Evolutionary conservation across 2,888 invertebrate species (phyloP).

Genomic region (Drosophila siamana): DNA sequence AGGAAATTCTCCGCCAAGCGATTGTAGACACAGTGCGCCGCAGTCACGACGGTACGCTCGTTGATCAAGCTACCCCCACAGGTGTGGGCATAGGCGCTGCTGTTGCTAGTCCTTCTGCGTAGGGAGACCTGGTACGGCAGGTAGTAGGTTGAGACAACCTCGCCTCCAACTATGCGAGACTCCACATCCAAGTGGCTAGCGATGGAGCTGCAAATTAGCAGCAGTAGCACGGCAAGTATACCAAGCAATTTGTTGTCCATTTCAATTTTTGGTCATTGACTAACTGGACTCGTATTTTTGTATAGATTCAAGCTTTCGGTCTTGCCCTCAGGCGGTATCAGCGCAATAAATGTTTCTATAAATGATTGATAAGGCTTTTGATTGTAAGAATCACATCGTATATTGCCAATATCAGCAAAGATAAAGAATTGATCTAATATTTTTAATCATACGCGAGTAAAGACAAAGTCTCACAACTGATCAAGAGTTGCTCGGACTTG

Average conservation of each 20-base stretch:
- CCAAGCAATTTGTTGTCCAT: slow-evolving; percentile 41
- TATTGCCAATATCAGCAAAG: slow-evolving; percentile 1
- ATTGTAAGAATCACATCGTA: slow-evolving; percentile 16
- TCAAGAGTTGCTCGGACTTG: no score
- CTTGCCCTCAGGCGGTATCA: slow-evolving; percentile 5
- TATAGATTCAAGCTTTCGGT: not conserved
- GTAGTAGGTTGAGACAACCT: slow-evolving; percentile 51
- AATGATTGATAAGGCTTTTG: slow-evolving; percentile 40
- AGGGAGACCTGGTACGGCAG: slow-evolving; percentile 75
- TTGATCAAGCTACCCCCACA: slow-evolving; percentile 62
- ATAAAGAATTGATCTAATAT: slow-evolving; percentile 9
- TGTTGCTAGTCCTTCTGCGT: slow-evolving; percentile 53
- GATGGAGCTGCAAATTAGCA: slow-evolving; percentile 20
- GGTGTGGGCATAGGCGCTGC: slow-evolving; percentile 54
- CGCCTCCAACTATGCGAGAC: slow-evolving; percentile 77
- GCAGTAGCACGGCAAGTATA: slow-evolving; percentile 16
- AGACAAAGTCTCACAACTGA: not conserved
- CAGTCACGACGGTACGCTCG: slow-evolving; percentile 67
- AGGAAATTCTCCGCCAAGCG: slow-evolving; percentile 48
- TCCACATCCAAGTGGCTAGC: slow-evolving; percentile 3
- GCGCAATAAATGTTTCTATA: slow-evolving; percentile 20
- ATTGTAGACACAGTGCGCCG: slow-evolving; percentile 79
- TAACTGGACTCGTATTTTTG: slow-evolving; percentile 24
- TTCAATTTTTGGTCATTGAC: slow-evolving; percentile 41
- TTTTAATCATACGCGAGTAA: slow-evolving; percentile 2